phyloP scores from a whole-genome alignment of 2,888 invertebrate species.

The Tinea pellionella region DNA sequence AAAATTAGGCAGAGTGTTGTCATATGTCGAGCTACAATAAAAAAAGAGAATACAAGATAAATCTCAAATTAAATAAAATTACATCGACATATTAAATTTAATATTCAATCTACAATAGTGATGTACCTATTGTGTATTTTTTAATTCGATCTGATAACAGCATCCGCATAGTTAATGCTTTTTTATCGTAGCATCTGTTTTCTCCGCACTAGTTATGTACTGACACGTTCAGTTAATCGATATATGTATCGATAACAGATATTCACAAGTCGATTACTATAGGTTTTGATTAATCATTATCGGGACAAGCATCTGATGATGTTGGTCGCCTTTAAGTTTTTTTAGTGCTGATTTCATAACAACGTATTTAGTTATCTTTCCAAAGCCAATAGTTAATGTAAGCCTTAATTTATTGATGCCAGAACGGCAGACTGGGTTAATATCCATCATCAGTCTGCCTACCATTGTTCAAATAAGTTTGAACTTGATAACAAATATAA shows the following conservation, averaged over 20 bases:
- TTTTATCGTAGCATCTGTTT: constrained; percentile 19
- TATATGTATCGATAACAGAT: constrained; percentile 8
- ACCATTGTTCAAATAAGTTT: too few species aligned
- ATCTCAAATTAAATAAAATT: not conserved
- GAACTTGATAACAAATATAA: too few species aligned
- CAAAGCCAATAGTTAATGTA: too few species aligned
- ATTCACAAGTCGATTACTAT: constrained; percentile 8
- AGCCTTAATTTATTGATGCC: too few species aligned
- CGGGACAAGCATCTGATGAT: not conserved
- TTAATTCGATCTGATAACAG: constrained; percentile 3
- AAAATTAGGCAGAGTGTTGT: too few species aligned
- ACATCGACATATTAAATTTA: not conserved
- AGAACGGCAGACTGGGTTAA: too few species aligned
- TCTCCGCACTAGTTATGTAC: constrained; percentile 20
- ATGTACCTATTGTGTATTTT: constrained; percentile 11
- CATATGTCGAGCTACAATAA: too few species aligned
- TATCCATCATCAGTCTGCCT: too few species aligned
- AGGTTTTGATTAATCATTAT: not conserved
- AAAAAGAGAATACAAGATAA: not conserved
- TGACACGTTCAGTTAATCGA: constrained; percentile 11
- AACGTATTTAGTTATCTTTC: too few species aligned
- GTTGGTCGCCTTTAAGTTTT: not conserved
- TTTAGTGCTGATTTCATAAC: too few species aligned
- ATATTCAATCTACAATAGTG: constrained; percentile 3
- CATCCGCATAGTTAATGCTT: not conserved